A percentile compares a stretch with the other conserved stretches of the same genome.
Evolutionary conservation across 2,113 vertebrate genomes (phyloP).

Genomic region (Ariopsis seemanni): DNA sequence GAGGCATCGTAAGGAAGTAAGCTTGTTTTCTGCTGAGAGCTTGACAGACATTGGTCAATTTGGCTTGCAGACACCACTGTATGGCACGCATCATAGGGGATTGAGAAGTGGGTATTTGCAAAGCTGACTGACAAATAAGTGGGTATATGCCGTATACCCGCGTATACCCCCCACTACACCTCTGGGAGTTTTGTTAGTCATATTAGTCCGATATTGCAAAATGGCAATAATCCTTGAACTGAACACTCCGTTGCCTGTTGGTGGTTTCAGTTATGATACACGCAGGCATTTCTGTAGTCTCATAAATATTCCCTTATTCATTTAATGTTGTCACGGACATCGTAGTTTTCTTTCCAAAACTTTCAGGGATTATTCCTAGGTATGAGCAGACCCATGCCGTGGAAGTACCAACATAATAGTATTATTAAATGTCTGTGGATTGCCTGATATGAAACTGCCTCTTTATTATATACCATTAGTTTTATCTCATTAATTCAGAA

Average conservation of each 20-base stretch:
- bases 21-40: too few species aligned
- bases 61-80: too few species aligned
- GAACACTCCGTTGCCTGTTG: constrained; percentile 40
- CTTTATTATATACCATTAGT: constrained; percentile 6
- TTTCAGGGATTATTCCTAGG: constrained; percentile 62
- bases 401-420: constrained; percentile 56
- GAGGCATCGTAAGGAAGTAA: too few species aligned
- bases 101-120: too few species aligned
- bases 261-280: constrained; percentile 54
- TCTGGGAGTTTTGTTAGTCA: constrained; percentile 3
- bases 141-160: too few species aligned
- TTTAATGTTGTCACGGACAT: constrained; percentile 50
- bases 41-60: too few species aligned
- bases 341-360: constrained; percentile 52
- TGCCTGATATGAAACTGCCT: constrained; percentile 52
- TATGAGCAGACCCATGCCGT: constrained; percentile 56
- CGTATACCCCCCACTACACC: too few species aligned
- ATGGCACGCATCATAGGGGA: too few species aligned
- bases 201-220: constrained; percentile 36
- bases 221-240: constrained; percentile 38
- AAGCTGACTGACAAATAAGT: too few species aligned
- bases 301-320: constrained; percentile 36
- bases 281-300: constrained; percentile 51
- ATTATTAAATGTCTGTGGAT: constrained; percentile 54
- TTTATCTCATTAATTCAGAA: constrained; percentile 42